Base-by-base conservation (phyloP, 1,140 invertebrate genomes). In the Drosophila auraria region DNA sequence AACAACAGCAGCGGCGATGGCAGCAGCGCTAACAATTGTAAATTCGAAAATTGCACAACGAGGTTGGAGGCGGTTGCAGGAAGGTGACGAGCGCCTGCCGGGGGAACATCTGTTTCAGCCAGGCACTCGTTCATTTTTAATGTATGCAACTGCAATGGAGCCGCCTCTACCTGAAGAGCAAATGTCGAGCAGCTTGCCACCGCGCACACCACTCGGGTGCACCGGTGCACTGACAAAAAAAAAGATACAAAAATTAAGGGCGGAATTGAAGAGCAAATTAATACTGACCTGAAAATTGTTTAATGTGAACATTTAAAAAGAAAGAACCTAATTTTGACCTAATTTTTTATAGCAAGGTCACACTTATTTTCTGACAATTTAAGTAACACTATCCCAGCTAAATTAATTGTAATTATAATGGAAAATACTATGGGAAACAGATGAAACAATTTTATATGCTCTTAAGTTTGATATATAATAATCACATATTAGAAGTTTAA, bases 81-180 rank as follows among this genome's bases (percentile, higher is more conserved):
- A 79, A 61, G 68, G 63, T 50, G 47, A 57, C 53, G 40, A 17
- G 50, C 20, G 27, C 53, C 11, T 11, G 56, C 62, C 53, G 44
- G 17, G 33, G 17, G 38, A 64, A 64, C 61, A 78, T 71, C 51
- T 47, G 74, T 58, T 56, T 61, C 80, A 66, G 71, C 45, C 63
- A 72, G 63, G 30, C 65, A 73, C 58, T 77, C 64, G 60, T 78
- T 78, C 50, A 78, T 63, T 70, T 81, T 78, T 73, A 73, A 84
- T 81, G 60, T 38, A 51, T 65, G 60, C 66, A 69, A 73, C 70
- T 73, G 70, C 70, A 73, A 61, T 73, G 44, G 68, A 73, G 70
- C 54, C 38, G 44, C 69, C 65, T 40, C 53, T 27, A 38, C 54
- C 70, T 73, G 70, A 38, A 73, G 69, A 51, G 70, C 54, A 60